A percentile compares a stretch with the other conserved stretches of the same genome.
phyloP scores from a whole-genome alignment of 2,888 invertebrate genomes.

The Norana najaformis region DNA sequence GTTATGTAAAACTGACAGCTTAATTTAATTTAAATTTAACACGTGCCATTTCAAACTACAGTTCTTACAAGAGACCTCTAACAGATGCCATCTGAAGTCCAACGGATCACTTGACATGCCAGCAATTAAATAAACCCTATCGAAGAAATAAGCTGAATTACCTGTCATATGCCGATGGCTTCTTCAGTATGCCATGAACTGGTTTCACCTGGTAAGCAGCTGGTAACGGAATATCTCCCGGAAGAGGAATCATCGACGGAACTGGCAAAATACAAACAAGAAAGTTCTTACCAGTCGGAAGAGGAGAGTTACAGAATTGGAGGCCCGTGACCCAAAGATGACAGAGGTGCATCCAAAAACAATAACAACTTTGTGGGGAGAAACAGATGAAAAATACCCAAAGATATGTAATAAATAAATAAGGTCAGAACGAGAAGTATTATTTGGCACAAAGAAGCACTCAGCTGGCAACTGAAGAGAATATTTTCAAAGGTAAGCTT shows the following conservation, averaged over 20 bases:
- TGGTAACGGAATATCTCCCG: slow-evolving; percentile 66
- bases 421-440: neutral
- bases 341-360: neutral
- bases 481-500: neutral
- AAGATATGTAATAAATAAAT: neutral
- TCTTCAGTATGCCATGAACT: slow-evolving; percentile 72
- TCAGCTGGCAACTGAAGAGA: neutral
- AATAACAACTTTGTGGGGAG: neutral
- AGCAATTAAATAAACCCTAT: neutral
- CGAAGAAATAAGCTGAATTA: neutral
- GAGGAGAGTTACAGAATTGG: neutral
- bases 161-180: slow-evolving; percentile 68
- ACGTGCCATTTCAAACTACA: neutral
- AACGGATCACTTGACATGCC: neutral
- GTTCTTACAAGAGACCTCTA: neutral
- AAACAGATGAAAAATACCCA: neutral
- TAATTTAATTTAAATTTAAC: neutral
- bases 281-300: neutral
- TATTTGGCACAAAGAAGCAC: neutral
- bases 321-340: neutral
- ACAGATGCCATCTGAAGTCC: neutral
- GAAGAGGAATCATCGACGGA: slow-evolving; percentile 53
- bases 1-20: too few relatives aligned
- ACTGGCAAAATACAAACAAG: slow-evolving; percentile 28
- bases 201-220: slow-evolving; percentile 38